Percentiles rank a stretch among this genome's conserved stretches.
Conservation (phyloP, 2,797 vertebrate genomes). For the Eospalax fontanierii region DNA sequence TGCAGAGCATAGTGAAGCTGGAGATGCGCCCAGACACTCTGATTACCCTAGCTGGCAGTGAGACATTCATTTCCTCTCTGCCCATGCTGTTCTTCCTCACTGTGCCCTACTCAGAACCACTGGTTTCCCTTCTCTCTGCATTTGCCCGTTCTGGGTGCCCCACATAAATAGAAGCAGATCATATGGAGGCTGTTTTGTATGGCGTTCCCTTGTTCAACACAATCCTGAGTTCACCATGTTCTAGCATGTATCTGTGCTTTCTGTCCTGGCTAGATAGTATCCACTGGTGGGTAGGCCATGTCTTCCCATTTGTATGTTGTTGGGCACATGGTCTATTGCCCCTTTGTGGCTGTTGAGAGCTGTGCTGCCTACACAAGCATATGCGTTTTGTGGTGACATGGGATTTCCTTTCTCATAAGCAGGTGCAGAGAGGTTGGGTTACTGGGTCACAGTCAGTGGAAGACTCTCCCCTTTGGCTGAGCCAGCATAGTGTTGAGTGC, state of each 20-base stretch:
- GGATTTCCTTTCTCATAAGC: neutral
- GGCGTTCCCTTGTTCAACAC: neutral
- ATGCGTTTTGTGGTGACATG: accelerated
- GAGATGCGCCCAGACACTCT: too few species aligned
- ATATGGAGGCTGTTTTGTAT: accelerated
- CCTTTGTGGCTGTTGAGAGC: neutral
- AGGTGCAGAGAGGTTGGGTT: too few species aligned
- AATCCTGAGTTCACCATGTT: too few species aligned
- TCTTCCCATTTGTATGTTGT: neutral
- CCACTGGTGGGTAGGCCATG: neutral
- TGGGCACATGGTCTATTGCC: neutral
- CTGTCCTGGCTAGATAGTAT: accelerated
- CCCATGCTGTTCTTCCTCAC: accelerated
- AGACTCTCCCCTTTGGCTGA: neutral
- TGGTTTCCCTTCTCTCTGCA: neutral
- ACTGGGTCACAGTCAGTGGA: accelerated
- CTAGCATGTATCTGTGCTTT: neutral
- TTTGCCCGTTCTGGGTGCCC: neutral
- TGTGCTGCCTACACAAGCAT: accelerated
- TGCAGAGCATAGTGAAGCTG: neutral
- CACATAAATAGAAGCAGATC: neutral
- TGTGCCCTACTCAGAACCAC: neutral
- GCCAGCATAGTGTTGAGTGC: neutral
- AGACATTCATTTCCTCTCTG: neutral
- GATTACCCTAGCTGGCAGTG: too few species aligned